phyloP scores from a whole-genome alignment of 2,888 invertebrate genomes.

The Nomada ruficornis region DNA sequence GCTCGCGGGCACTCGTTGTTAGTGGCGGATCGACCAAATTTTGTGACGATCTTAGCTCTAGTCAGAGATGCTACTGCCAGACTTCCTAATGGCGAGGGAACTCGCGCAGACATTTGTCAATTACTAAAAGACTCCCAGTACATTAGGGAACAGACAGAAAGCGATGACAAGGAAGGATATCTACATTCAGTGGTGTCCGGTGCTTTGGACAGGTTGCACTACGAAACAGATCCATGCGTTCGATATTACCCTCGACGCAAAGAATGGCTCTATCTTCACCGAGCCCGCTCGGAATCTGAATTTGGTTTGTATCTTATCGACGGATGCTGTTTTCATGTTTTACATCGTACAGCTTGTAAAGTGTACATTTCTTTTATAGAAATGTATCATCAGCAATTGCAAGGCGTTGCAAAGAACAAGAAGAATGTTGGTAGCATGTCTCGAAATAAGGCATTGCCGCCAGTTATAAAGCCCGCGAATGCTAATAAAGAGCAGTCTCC shows the following conservation, averaged over 20 bases:
- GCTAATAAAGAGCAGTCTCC: slow-evolving; percentile 85
- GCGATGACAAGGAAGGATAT: slow-evolving; percentile 86
- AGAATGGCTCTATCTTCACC: slow-evolving; percentile 97
- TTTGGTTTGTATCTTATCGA: slow-evolving; percentile 85
- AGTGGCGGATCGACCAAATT: slow-evolving; percentile 93
- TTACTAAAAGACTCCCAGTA: slow-evolving; percentile 92
- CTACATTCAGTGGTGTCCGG: slow-evolving; percentile 94
- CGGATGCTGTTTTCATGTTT: background rate
- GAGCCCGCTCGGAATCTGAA: slow-evolving; percentile 88
- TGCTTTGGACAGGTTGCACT: slow-evolving; percentile 95
- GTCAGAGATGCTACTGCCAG: slow-evolving; percentile 97
- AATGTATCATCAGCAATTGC: slow-evolving; percentile 89
- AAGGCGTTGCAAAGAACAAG: slow-evolving; percentile 86
- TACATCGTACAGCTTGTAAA: background rate
- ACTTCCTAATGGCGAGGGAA: slow-evolving; percentile 97
- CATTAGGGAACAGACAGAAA: slow-evolving; percentile 84
- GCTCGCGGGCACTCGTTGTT: slow-evolving; percentile 94
- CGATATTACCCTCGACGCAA: slow-evolving; percentile 96
- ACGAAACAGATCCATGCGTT: slow-evolving; percentile 96
- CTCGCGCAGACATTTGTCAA: slow-evolving; percentile 95
- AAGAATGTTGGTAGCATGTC: slow-evolving; percentile 83
- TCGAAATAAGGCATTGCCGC: slow-evolving; percentile 78
- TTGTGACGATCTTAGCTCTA: slow-evolving; percentile 94
- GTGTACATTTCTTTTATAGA: slow-evolving; percentile 82
- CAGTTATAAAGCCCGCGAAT: slow-evolving; percentile 78